Evolutionary conservation across 2,888 invertebrate species (phyloP).

Genomic region (Cheilosia grossa): DNA sequence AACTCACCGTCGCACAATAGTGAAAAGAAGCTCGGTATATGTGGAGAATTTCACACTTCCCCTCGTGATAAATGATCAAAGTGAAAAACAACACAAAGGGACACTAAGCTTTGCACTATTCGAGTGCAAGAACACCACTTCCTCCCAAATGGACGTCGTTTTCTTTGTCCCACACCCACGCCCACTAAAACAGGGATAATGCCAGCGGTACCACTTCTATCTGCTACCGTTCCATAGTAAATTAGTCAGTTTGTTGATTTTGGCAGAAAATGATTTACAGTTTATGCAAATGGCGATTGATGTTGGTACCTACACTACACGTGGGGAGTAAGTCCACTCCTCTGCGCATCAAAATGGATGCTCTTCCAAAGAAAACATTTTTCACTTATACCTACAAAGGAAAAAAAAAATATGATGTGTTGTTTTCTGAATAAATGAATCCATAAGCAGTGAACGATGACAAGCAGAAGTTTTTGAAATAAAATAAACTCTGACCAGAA

Average conservation of each 20-base stretch:
- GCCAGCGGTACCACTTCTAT: conserved; percentile 24
- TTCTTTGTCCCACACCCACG: background rate
- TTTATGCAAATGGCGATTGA: conserved; percentile 56
- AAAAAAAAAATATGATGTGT: conserved; percentile 7
- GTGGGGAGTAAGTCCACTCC: background rate
- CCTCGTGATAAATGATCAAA: conserved; percentile 36
- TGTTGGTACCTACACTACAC: background rate
- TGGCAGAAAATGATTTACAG: conserved; percentile 59
- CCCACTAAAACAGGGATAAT: background rate
- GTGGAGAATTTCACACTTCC: background rate
- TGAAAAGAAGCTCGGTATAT: background rate
- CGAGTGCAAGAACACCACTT: background rate
- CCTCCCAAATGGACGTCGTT: background rate
- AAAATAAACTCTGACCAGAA: conserved; percentile 19
- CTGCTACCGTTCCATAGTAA: conserved; percentile 47
- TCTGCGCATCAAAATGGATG: background rate
- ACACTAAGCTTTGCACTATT: conserved; percentile 14
- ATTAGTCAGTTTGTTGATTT: conserved; percentile 61
- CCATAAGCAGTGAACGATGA: conserved; percentile 1
- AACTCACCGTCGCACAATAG: background rate
- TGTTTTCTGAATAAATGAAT: conserved; percentile 54
- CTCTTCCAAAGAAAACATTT: conserved; percentile 1
- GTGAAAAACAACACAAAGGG: conserved; percentile 4
- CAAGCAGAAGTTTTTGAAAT: background rate
- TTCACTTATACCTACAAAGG: background rate